Base-by-base conservation (phyloP, 2,888 invertebrate genomes). In the Ophioninae sp. region DNA sequence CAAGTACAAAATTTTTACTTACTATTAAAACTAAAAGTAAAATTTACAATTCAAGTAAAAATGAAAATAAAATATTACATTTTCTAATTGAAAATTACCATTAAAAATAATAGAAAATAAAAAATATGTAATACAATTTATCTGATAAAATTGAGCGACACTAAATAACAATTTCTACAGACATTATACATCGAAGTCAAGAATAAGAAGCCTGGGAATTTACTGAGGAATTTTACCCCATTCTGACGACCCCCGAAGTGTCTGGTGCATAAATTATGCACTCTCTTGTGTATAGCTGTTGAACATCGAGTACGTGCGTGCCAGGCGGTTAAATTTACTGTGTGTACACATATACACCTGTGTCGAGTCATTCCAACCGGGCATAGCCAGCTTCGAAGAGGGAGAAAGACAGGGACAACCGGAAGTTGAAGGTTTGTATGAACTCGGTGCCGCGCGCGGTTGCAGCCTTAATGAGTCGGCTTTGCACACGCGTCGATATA, bases 361-460 rank as follows among this genome's bases (percentile, higher is more conserved):
- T 72, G 81, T 61, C 81, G 74, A 77, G 75, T 79, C 57, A 56
- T 75, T 70, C 74, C 65, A 82, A 59, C 61, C 37, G 69, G 44
- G 70, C 56, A 62, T 5, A 80, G 73, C 23, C 21, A 37, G 50
- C 17, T 30, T 30, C 30, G 30, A 30, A 30, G 59, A 64, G 65
- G 39, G 59, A 65, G 23, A 41, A 41, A 62, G 75, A 30, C 39
- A 23, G 61, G 57, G 67, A 76, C 69, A 81, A 83, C 57, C 76
- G 85, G 87, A 89, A 88, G 85, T 88, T 77, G 85, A 82, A 84
- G 81, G 79, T 86, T 85, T 84, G 84, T 82, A 84, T 84, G 73
- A 84, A 75, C 50, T 64, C 68, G 80, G 62, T 59, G 79, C 68
- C 83, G 86, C 75, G 83, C 87, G 85, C 86, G 85, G 86, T 87